Evolutionary conservation across 2,797 vertebrate genomes (phyloP).

Genomic region (Myotis vivesi): DNA sequence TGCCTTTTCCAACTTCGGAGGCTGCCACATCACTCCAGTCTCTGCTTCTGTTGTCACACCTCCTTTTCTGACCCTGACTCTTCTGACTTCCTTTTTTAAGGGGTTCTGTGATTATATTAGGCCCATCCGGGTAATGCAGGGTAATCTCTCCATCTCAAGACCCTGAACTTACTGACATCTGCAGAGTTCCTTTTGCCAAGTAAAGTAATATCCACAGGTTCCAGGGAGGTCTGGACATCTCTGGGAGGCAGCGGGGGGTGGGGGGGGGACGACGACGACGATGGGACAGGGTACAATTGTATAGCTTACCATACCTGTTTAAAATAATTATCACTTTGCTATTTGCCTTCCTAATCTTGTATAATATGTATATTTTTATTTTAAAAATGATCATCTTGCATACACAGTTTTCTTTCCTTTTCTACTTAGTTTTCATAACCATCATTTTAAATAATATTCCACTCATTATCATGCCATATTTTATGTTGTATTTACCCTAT

Average conservation of each 20-base stretch:
- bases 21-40: neutral
- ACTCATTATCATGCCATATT: neutral
- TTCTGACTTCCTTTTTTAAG: neutral
- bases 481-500: neutral
- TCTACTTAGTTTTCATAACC: neutral
- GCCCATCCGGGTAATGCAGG: neutral
- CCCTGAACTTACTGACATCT: neutral
- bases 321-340: neutral
- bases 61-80: neutral
- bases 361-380: conserved; percentile 22
- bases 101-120: neutral
- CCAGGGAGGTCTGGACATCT: neutral
- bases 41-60: neutral
- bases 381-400: neutral
- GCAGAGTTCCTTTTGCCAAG: neutral
- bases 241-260: neutral
- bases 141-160: neutral
- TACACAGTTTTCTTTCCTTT: conserved; percentile 10
- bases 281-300: neutral
- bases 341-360: conserved; percentile 12
- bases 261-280: no score
- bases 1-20: neutral
- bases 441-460: conserved; percentile 44
- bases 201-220: neutral
- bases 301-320: neutral